Percentiles rank a stretch among this genome's conserved stretches.
Evolutionary conservation across 2,113 vertebrate genomes (phyloP).

Genomic region (Semnornis frantzii): DNA sequence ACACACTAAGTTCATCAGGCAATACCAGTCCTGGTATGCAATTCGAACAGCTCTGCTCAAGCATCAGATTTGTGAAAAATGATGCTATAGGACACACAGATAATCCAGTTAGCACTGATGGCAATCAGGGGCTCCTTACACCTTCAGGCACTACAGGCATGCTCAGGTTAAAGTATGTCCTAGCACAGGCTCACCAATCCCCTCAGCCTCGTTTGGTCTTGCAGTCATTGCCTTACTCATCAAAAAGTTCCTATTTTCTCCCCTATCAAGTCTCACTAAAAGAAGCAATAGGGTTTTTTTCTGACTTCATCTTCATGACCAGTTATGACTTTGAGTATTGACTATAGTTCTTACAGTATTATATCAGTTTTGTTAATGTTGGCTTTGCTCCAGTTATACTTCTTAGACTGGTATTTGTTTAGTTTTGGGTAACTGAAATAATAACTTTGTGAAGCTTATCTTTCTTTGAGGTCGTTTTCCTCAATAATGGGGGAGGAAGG

Average conservation of each 20-base stretch:
- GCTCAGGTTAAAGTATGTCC: background rate
- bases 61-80: background rate
- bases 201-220: background rate
- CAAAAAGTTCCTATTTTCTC: background rate
- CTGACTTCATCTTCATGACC: background rate
- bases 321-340: background rate
- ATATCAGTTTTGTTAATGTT: background rate
- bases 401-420: background rate
- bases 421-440: background rate
- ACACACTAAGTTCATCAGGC: background rate
- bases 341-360: background rate
- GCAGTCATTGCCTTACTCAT: background rate
- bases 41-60: background rate
- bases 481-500: background rate
- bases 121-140: background rate
- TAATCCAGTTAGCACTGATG: background rate
- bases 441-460: background rate
- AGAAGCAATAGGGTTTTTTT: background rate
- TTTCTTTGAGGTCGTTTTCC: background rate
- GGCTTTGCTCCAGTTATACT: background rate
- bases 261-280: background rate
- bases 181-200: background rate
- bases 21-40: background rate
- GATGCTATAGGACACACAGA: accelerated
- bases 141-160: background rate